Base-by-base conservation (phyloP, 2,113 vertebrate species). In the Mus pahari region DNA sequence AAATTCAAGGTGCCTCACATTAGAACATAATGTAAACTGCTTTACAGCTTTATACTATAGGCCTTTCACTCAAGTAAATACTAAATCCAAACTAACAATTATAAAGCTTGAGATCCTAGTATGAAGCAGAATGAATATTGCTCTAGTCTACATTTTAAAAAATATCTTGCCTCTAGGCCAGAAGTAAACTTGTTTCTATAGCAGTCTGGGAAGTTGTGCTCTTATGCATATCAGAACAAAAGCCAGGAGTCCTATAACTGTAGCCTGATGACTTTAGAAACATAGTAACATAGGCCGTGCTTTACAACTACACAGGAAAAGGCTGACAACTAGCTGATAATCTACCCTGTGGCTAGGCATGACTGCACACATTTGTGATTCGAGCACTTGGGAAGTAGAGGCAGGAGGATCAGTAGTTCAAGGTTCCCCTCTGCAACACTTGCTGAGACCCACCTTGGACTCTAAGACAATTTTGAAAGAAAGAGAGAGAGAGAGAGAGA, bases 101-200 rank as follows among this genome's bases (percentile, higher is more conserved):
- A 58, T 13, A 91, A 95, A 88, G 48, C n/a, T 88, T 83, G 50
- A 75, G 86, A 84, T 64, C 78, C 36, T 86, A 90, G 83, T 20
- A 84, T 45, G 68, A 95, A 92, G 36, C 8, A 95, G 36, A 89
- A 39, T 16, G n/a, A 93, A 92, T 66, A 13, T 50, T 78, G 62
- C 50, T 42, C 50, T 90, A 92, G 31, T 53, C 6, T 71, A 79
- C 36, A 78, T 26, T 90, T 90, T 53, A 88, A 53, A 9, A 55
- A 60, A 73, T n/a, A 86, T 83, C 7, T 28, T 87, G 81, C 55
- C 78, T 93, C 55, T 42, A n/a, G 28, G 55, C 33, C 93, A 50
- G 48, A 87, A 66, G 45, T 48, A 36, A 26, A 58, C 12, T 39
- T 73, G n/a, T 58, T 86, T 94, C 86, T 62, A 60, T 31, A 68